Evolutionary conservation across 2,113 vertebrate genomes (phyloP), one percentile per base, ranked within the genome.

Genomic region (Todiramphus chloris): DNA sequence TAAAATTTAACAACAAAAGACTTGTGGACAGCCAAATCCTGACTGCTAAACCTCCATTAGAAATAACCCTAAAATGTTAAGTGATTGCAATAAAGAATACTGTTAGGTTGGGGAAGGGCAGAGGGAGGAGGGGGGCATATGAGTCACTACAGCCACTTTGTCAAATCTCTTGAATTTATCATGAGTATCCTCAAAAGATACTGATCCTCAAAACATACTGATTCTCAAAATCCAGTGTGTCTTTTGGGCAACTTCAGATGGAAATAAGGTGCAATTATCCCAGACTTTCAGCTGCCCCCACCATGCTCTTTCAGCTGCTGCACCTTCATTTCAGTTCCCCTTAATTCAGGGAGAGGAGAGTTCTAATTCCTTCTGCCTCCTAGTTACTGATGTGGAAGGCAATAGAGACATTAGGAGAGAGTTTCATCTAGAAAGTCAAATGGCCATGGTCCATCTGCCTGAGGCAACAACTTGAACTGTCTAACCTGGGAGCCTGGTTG

Each of bases 221-320:
- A 58, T 20, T 17, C 72, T 77, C n/a, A 46, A 35, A 82, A 66
- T 16, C 35, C 17, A 23, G 10, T 0, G 10, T 33, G 50, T 13
- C 41, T 58, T 55, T 66, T 8, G 44, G 44, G 50, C 17, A 69
- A n/a, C 23, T 23, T 21, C 39, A 4, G 4, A 1, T n/a, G 50
- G 50, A 67, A 67, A 39, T 0, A 20, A 6, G 20, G 5, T 2
- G 1, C 0, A 0, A 11, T 28, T 8, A 10, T 11, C n/a, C 37
- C 13, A 21, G 68, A 25, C 4, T 55, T 75, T 46, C 48, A 20
- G 0, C 24, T 55, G 28, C 44, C 2, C 44, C 21, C 30, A 51
- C 24, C 0, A 0, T 3, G 23, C 13, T 27, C 31, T 13, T 31
- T 4, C 35, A 24, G 72, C 59, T 84, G 31, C 39, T 76, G 64